These are phyloP conservation scores for Aphyosemion australe DNA, from an alignment of 2,113 vertebrate genomes.

Conservation along the genomic window DNA sequence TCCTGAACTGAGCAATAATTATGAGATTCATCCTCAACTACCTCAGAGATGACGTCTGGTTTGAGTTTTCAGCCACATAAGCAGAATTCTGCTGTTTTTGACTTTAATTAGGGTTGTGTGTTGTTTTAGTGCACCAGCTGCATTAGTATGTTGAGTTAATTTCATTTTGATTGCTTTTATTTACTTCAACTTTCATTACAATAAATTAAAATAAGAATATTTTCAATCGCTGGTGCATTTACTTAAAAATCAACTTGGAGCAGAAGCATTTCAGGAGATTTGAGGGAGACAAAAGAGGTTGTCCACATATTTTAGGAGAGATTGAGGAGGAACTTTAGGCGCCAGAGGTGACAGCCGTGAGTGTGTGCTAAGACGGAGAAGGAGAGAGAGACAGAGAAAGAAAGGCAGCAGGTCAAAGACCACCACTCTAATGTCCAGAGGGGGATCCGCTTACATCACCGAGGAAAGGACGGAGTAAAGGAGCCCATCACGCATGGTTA, in stretches of 20 bases:
- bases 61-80: background rate
- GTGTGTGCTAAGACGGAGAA: constrained; percentile 48
- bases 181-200: too few relatives aligned
- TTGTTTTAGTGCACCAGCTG: background rate
- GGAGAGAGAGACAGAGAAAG: constrained; percentile 52
- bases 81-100: background rate
- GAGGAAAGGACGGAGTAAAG: constrained; percentile 43
- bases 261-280: background rate
- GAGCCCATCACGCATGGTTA: constrained; percentile 68
- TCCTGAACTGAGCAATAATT: background rate
- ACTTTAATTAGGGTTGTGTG: background rate
- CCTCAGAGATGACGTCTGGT: background rate
- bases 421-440: constrained; percentile 57
- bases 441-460: constrained; percentile 69
- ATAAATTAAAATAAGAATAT: background rate
- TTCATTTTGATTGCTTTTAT: background rate
- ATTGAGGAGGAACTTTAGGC: constrained; percentile 37
- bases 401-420: constrained; percentile 69
- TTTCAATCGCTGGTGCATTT: too few relatives aligned
- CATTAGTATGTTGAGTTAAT: background rate
- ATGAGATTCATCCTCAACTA: background rate
- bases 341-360: constrained; percentile 68
- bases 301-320: constrained; percentile 40
- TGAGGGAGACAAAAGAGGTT: constrained; percentile 33
- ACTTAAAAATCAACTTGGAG: too few relatives aligned